phyloP scores from a whole-genome alignment of 2,113 vertebrate species.

The Balaeniceps rex region DNA sequence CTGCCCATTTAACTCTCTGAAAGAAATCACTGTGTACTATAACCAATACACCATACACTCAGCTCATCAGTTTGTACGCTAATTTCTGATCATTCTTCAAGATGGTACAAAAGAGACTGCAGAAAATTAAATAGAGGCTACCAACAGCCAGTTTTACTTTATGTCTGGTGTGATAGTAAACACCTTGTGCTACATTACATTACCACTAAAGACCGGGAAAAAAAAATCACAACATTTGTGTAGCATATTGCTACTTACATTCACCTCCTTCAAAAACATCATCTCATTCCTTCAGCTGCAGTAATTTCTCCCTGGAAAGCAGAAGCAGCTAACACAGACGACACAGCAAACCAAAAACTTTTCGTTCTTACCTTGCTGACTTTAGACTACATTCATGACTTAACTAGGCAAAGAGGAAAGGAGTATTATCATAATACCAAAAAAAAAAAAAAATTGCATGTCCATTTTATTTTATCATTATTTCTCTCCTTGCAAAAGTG shows the following conservation, averaged over 20 bases:
- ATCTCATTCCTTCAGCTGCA: neutral
- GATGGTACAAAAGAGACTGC: neutral
- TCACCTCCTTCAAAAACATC: neutral
- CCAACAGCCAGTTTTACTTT: neutral
- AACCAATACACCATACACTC: neutral
- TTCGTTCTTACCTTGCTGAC: neutral
- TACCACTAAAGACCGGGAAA: neutral
- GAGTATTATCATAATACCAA: neutral
- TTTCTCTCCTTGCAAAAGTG: neutral
- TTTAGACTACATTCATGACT: neutral
- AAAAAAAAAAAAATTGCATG: neutral
- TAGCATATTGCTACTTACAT: neutral
- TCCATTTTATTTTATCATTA: neutral
- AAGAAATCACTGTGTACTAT: neutral
- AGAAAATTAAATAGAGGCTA: neutral
- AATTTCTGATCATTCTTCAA: neutral
- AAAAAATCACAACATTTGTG: neutral
- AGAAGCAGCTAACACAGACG: neutral
- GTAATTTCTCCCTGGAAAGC: neutral
- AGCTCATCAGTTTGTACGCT: neutral
- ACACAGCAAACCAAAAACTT: neutral
- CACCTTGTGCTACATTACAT: neutral
- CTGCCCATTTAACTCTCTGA: neutral
- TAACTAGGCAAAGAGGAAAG: neutral
- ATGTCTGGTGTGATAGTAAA: neutral